Percentiles rank a stretch among this genome's conserved stretches.
Evolutionary conservation across 1,140 invertebrate genomes (phyloP).

Genomic region (Charaxes varanes): DNA sequence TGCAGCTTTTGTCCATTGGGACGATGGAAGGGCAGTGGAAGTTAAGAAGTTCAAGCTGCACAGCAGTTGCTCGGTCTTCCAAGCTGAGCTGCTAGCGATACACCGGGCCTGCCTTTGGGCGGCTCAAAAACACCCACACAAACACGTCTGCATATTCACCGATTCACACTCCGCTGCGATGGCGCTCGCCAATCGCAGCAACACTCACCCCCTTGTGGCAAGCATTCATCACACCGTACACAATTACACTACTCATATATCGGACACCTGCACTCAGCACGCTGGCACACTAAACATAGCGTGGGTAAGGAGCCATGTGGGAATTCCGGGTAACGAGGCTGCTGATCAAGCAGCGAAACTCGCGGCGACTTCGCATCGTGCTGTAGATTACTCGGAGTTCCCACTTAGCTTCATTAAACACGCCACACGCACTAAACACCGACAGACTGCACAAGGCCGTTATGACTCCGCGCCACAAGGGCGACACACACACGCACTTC

Average conservation of each 20-base stretch:
- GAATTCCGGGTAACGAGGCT: conserved; percentile 8
- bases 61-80: conserved; percentile 6
- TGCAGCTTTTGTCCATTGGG: conserved; percentile 2
- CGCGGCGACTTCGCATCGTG: not conserved
- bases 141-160: not conserved
- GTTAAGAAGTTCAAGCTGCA: conserved; percentile 10
- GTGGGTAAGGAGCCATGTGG: conserved; percentile 13
- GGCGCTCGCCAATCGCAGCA: conserved; percentile 2
- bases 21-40: not conserved
- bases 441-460: not conserved
- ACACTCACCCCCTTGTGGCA: conserved; percentile 3
- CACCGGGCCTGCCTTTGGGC: not conserved
- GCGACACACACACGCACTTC: too few species aligned
- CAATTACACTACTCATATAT: not conserved
- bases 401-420: conserved; percentile 3
- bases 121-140: not conserved
- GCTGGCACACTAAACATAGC: too few species aligned
- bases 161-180: conserved; percentile 1
- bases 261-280: too few species aligned
- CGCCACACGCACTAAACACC: not conserved
- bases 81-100: conserved; percentile 10
- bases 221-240: conserved; percentile 2
- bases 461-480: conserved; percentile 1
- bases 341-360: conserved; percentile 6
- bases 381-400: not conserved